Evolutionary conservation across 2,113 vertebrate species (phyloP).

Genomic region (Anarrhichthys ocellatus): DNA sequence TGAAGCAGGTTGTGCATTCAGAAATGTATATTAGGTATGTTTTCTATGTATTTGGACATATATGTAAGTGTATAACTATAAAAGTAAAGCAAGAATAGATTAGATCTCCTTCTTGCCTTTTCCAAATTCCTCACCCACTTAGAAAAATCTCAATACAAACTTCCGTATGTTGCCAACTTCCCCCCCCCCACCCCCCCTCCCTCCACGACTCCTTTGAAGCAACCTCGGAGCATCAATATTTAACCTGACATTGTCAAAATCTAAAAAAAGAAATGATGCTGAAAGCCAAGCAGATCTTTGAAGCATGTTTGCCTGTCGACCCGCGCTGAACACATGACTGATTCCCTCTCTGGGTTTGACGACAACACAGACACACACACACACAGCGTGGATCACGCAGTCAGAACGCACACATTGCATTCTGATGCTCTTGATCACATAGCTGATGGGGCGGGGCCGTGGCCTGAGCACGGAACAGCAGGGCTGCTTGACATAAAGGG

Average conservation of each 20-base stretch:
- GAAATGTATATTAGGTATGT: neutral
- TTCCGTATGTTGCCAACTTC: constrained; percentile 47
- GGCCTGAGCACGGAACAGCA: constrained; percentile 6
- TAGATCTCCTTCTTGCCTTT: constrained; percentile 1
- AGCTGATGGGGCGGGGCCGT: constrained; percentile 10
- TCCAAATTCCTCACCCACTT: constrained; percentile 15
- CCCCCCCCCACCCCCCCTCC: neutral
- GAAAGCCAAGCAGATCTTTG: constrained; percentile 59
- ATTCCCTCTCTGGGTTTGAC: constrained; percentile 38
- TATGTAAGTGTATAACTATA: neutral
- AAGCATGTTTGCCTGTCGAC: constrained; percentile 54
- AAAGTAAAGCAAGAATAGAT: constrained; percentile 2
- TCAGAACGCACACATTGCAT: neutral
- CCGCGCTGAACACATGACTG: constrained; percentile 40
- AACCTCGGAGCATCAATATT: constrained; percentile 73
- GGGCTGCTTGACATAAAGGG: constrained; percentile 11
- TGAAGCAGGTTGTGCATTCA: constrained; percentile 27
- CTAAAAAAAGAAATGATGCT: constrained; percentile 69
- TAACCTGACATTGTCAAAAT: constrained; percentile 70
- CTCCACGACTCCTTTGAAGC: constrained; percentile 51
- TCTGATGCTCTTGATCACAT: constrained; percentile 3
- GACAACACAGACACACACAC: constrained; percentile 28
- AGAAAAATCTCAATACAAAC: constrained; percentile 16
- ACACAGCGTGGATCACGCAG: constrained; percentile 2
- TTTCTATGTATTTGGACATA: neutral